phyloP scores from a whole-genome alignment of 2,113 vertebrate genomes.

The Stigmatopora argus region DNA sequence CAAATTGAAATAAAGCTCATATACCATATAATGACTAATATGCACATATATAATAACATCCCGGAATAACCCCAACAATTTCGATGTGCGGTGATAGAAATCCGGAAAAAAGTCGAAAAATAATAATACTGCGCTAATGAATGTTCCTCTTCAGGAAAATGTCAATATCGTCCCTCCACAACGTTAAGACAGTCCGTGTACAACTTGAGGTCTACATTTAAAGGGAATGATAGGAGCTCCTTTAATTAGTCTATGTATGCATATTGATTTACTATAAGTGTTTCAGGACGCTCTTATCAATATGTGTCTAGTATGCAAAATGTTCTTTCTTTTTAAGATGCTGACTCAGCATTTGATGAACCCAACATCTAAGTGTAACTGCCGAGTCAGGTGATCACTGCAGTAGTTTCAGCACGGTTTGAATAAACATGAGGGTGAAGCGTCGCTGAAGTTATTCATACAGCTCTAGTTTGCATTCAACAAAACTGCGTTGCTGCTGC shows the following conservation, averaged over 20 bases:
- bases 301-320: conserved; percentile 14
- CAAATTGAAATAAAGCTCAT: too few relatives aligned
- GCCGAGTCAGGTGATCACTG: conserved; percentile 35
- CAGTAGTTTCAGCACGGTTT: conserved; percentile 43
- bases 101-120: too few relatives aligned
- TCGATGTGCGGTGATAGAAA: too few relatives aligned
- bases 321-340: conserved; percentile 8
- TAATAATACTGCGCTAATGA: too few relatives aligned
- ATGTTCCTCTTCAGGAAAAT: too few relatives aligned
- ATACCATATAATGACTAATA: too few relatives aligned
- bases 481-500: conserved; percentile 18
- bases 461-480: neutral
- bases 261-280: neutral
- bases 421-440: conserved; percentile 58
- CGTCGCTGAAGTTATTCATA: conserved; percentile 19
- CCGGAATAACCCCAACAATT: too few relatives aligned
- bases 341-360: conserved; percentile 48
- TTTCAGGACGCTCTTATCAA: neutral
- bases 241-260: neutral
- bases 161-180: too few relatives aligned
- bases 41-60: too few relatives aligned
- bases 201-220: too few relatives aligned
- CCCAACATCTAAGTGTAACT: conserved; percentile 43
- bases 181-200: too few relatives aligned
- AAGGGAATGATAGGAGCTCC: too few relatives aligned